These are phyloP conservation scores for Otolemur crassicaudatus DNA, from an alignment of 2,797 vertebrate genomes.

Conservation along the genomic window DNA sequence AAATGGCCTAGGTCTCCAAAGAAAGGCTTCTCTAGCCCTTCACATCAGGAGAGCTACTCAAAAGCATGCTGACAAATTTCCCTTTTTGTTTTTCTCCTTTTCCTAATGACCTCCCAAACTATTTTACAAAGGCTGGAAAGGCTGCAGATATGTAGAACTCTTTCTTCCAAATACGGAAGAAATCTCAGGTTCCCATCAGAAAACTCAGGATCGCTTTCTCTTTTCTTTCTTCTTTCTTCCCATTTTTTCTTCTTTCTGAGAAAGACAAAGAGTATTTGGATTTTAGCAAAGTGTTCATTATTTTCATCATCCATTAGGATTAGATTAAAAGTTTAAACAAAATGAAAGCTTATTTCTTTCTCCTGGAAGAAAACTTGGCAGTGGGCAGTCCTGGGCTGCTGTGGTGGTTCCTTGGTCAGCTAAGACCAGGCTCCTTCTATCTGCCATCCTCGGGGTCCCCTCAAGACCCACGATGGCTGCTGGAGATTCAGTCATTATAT, in stretches of 20 bases:
- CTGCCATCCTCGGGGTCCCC: neutral
- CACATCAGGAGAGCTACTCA: constrained; percentile 36
- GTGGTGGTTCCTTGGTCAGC: neutral
- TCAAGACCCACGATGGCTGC: neutral
- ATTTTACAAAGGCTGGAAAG: constrained; percentile 42
- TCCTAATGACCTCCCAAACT: constrained; percentile 40
- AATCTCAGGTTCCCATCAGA: constrained; percentile 35
- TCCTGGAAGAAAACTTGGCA: neutral
- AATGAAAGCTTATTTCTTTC: neutral
- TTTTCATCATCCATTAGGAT: neutral
- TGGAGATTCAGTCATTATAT: neutral
- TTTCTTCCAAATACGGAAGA: neutral
- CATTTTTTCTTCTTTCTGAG: neutral
- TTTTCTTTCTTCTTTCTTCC: neutral
- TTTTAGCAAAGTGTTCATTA: neutral
- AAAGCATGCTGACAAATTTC: constrained; percentile 47
- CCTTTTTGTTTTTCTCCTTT: constrained; percentile 55
- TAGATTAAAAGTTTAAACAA: constrained; percentile 5
- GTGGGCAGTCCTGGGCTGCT: neutral
- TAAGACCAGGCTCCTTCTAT: neutral
- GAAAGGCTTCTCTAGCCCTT: constrained; percentile 67
- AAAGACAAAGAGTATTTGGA: constrained; percentile 15
- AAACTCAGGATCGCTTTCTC: neutral
- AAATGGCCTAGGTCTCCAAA: constrained; percentile 73
- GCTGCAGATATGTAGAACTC: neutral